Percentiles rank a stretch among this genome's conserved stretches.
These are phyloP conservation scores for Lumbricus terrestris DNA, from an alignment of 2,888 invertebrate species.

Conservation along the genomic window DNA sequence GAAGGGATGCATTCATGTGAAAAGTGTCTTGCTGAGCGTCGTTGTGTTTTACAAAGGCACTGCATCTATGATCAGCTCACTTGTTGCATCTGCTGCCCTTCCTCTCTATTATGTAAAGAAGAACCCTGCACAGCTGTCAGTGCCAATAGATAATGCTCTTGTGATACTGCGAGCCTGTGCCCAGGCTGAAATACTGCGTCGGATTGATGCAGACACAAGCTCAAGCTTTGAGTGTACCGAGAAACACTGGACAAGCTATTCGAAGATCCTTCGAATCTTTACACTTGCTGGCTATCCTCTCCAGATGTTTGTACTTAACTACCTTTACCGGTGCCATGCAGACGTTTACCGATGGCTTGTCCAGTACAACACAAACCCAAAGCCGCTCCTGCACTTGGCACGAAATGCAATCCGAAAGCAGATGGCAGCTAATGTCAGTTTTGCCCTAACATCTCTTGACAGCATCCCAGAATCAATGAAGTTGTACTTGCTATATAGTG, in stretches of 20 bases:
- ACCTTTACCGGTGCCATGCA: slow-evolving; percentile 14
- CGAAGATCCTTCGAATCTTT: slow-evolving; percentile 16
- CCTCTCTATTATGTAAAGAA: slow-evolving; percentile 13
- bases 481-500: slow-evolving; percentile 18
- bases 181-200: slow-evolving; percentile 13
- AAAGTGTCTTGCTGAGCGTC: slow-evolving; percentile 17
- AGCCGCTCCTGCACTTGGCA: slow-evolving; percentile 18
- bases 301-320: slow-evolving; percentile 19
- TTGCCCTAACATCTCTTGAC: slow-evolving; percentile 5
- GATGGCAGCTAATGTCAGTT: slow-evolving; percentile 26
- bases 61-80: not conserved
- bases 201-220: slow-evolving; percentile 26
- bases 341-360: slow-evolving; percentile 22
- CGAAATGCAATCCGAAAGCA: slow-evolving; percentile 22
- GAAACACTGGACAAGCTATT: slow-evolving; percentile 5
- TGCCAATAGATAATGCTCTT: slow-evolving; percentile 27
- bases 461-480: slow-evolving; percentile 22
- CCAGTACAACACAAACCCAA: slow-evolving; percentile 18
- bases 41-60: slow-evolving; percentile 21
- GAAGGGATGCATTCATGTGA: slow-evolving; percentile 18
- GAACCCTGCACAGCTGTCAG: slow-evolving; percentile 12
- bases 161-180: slow-evolving; percentile 22
- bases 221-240: slow-evolving; percentile 11
- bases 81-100: slow-evolving; percentile 21
- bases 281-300: slow-evolving; percentile 25